Base-by-base conservation (phyloP, 2,888 invertebrate species). In the Andrena chrysosceles region DNA sequence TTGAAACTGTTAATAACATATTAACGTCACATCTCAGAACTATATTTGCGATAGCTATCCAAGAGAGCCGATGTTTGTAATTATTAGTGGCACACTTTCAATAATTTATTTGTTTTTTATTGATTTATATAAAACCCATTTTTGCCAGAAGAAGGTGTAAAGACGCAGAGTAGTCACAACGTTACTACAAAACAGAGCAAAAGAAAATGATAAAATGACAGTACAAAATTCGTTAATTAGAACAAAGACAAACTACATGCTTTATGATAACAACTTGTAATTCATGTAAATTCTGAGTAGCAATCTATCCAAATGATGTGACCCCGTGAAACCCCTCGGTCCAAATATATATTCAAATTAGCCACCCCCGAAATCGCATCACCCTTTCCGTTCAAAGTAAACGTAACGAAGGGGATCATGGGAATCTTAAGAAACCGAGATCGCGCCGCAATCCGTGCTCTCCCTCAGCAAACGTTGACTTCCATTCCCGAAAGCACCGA, bases 341-440 rank as follows among this genome's bases (percentile, higher is more conserved):
- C 6, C 16, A 6, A 16, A 29, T 13, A 29, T 13, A 29, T 29
- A 26, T 26, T 59, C 59, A 29, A 29, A 59, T 59, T 29, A 59
- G 13, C 29, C 59, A 29, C 6, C 16, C 29, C 6, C 29, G 59
- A 16, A 13, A 5, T 42, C 42, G 42, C 16, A 1, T 42, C 42
- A 16, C 13, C 59, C 13, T 10, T 29, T 59, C 31, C 31, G 48
- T 71, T 71, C n/a, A 48, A 20, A 29, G 20, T 29, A 16, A 16
- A 20, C 76, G 26, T 16, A 31, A 62, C 35, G 63, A 63, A 23
- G 23, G 54, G 42, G 16, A 26, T 8, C 31, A 10, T 5, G 63
- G 77, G 63, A 35, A 75, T 23, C 60, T 64, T 13, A 23, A 63
- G 33, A 54, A 48, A 54, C 35, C 35, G 1, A 31, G 56, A 77